These are phyloP conservation scores for Enhydra lutris DNA, from an alignment of 2,113 vertebrate genomes.

Conservation along the genomic window DNA sequence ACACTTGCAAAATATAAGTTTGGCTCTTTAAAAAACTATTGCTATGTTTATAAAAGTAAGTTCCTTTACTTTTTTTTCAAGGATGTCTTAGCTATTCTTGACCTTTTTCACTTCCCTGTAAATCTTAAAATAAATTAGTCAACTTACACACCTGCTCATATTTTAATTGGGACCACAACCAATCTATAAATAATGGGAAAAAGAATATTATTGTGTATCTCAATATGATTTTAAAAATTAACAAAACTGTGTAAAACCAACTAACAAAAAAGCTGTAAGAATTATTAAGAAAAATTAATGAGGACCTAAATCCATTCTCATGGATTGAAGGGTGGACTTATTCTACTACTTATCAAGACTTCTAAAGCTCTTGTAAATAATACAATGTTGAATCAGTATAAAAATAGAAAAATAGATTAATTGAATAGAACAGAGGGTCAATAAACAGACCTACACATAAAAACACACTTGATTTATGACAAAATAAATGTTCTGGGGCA, in stretches of 20 bases:
- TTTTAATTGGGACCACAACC: neutral
- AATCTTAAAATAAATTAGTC: conserved; percentile 21
- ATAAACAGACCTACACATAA: neutral
- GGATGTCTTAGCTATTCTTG: neutral
- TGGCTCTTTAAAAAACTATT: neutral
- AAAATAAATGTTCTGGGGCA: neutral
- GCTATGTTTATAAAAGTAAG: conserved; percentile 1
- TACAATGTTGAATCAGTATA: neutral
- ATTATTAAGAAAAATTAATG: conserved; percentile 23
- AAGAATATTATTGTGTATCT: neutral
- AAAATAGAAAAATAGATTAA: neutral
- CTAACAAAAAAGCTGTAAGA: neutral
- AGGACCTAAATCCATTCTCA: neutral
- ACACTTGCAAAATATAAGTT: neutral
- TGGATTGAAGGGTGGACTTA: neutral
- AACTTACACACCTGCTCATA: neutral
- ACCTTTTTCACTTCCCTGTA: neutral
- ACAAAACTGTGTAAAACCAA: neutral
- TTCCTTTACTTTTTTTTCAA: neutral
- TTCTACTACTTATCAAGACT: neutral
- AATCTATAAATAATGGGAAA: neutral
- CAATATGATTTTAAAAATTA: neutral
- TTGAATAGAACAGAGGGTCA: neutral
- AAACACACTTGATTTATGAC: neutral
- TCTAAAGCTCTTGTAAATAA: neutral